Evolutionary conservation across 2,888 invertebrate species (phyloP), one percentile per base, ranked within the genome.

Genomic region (Cephus rjabovi): DNA sequence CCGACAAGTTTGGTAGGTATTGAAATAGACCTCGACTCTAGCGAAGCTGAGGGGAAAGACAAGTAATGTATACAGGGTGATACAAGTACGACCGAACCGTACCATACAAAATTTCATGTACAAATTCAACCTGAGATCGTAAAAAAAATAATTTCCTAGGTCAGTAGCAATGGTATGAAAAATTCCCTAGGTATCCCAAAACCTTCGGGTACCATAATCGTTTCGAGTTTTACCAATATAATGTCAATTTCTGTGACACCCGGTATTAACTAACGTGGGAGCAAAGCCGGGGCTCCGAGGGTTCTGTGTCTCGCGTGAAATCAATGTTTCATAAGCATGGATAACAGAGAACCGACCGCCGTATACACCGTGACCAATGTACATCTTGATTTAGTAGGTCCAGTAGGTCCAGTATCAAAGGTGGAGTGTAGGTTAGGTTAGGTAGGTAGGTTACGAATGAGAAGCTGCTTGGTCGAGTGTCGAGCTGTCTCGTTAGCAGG

Each of bases 341-440:
- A 89, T 89, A 89, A 89, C 89, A 87, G 86, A 87, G 86, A 88
- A 87, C 87, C 86, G 87, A 88, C 89, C 87, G 82, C 82, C 79
- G 73, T 79, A 79, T 86, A 87, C 88, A 88, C 90, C 91, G 89
- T 91, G 89, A 89, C 91, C 89, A 91, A 91, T 90, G 91, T 90
- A 91, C 90, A 90, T 91, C 91, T 91, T 91, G 91, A 91, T 91
- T 91, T 90, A 91, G 90, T 90, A 86, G 89, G 86, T 89, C 89
- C 87, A 87, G 89, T 87, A 74, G n/a, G 56, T 56, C 56, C 56
- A 56, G 56, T 56, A 56, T 56, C 56, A 56, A 56, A 56, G 56
- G 56, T 23, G 1, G 23, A 56, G 6, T 40, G 15, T 40, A 40
- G 40, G 40, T 15, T 30, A 30, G 30, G 30, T 40, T 40, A 15